A percentile compares a stretch with the other conserved stretches of the same genome.
phyloP scores from a whole-genome alignment of 1,140 invertebrate genomes.

The Drosophila takahashii region DNA sequence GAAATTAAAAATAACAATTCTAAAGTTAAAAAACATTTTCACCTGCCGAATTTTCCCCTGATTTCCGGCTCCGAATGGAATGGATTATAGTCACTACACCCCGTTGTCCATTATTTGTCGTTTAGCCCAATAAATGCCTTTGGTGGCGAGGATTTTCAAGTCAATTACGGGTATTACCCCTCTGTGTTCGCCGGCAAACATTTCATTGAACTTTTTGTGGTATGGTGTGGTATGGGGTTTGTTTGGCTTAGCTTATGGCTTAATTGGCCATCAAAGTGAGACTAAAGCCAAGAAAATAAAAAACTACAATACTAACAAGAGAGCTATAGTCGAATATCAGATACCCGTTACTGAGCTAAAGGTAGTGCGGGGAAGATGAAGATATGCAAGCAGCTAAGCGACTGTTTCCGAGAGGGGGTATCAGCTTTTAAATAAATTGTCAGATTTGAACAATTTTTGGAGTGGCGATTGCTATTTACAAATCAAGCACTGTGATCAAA shows the following conservation, averaged over 20 bases:
- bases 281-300: constrained; percentile 34
- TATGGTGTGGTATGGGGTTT: constrained; percentile 6
- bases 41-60: background rate
- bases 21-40: too few relatives aligned
- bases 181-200: constrained; percentile 29
- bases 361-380: too few relatives aligned
- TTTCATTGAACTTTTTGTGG: constrained; percentile 70
- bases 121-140: constrained; percentile 46
- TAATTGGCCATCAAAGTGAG: constrained; percentile 72
- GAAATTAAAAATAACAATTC: too few relatives aligned
- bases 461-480: too few relatives aligned
- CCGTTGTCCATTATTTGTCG: constrained; percentile 10
- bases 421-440: too few relatives aligned
- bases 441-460: too few relatives aligned
- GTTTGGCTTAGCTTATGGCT: constrained; percentile 53
- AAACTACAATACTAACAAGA: background rate
- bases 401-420: too few relatives aligned
- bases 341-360: too few relatives aligned
- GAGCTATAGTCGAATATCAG: too few relatives aligned
- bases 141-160: constrained; percentile 40
- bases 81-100: constrained; percentile 6
- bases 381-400: too few relatives aligned
- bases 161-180: constrained; percentile 50
- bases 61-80: background rate
- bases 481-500: too few relatives aligned